Evolutionary conservation across 2,888 invertebrate genomes (phyloP).

Genomic region (Callyntrura sp.): DNA sequence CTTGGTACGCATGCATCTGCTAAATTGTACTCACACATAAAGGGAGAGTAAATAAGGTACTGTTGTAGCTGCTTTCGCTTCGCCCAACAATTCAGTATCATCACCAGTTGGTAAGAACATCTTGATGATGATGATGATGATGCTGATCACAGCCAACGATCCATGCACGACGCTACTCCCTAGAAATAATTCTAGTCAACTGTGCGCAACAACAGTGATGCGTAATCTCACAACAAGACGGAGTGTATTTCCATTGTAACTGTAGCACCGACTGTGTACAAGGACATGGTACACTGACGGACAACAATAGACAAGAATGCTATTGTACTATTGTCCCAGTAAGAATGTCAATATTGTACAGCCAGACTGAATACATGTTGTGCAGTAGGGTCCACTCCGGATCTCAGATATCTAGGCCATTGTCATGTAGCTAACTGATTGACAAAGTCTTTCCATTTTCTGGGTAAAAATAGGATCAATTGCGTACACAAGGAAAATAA

Average conservation of each 20-base stretch:
- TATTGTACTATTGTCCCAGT: slow-evolving; percentile 4
- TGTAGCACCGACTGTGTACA: neutral
- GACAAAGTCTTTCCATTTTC: slow-evolving; percentile 26
- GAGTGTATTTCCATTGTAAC: neutral
- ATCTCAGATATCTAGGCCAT: slow-evolving; percentile 32
- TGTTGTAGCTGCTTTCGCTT: neutral
- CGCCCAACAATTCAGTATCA: neutral
- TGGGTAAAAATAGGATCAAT: slow-evolving; percentile 18
- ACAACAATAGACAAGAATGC: neutral
- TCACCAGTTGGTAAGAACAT: no score
- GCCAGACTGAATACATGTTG: neutral
- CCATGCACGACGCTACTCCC: neutral
- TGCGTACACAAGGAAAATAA: slow-evolving; percentile 8
- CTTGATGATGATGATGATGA: slow-evolving; percentile 8
- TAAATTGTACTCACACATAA: neutral
- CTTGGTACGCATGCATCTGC: slow-evolving; percentile 57
- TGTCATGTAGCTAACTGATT: slow-evolving; percentile 41
- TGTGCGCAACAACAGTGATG: slow-evolving; percentile 24
- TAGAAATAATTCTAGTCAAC: slow-evolving; percentile 36
- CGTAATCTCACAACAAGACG: slow-evolving; percentile 44
- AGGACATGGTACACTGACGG: neutral
- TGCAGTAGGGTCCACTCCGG: neutral
- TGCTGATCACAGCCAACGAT: slow-evolving; percentile 30
- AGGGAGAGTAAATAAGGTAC: neutral
- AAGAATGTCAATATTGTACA: neutral